Percentiles rank a stretch among this genome's conserved stretches.
Evolutionary conservation across 2,888 invertebrate genomes (phyloP).

Genomic region (Nysson spinosus): DNA sequence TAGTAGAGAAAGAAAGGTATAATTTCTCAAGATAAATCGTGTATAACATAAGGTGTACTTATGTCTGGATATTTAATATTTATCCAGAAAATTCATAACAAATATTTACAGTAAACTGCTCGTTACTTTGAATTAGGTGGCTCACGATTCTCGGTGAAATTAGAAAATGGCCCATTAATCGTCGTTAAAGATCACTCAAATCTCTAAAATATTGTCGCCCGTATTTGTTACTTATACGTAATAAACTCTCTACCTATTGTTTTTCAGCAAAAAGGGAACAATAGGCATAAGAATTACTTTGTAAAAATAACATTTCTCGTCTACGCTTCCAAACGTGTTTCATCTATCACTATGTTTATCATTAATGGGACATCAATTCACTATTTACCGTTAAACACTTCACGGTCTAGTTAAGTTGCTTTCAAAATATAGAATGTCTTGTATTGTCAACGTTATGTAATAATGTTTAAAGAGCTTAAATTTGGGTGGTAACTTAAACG

Average conservation of each 20-base stretch:
- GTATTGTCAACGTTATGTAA: constrained; percentile 54
- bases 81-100: constrained; percentile 28
- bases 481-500: constrained; percentile 37
- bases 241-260: neutral
- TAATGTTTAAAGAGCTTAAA: constrained; percentile 32
- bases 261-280: constrained; percentile 4
- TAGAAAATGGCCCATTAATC: constrained; percentile 30
- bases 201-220: constrained; percentile 21
- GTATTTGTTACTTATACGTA: constrained; percentile 20
- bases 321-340: constrained; percentile 38
- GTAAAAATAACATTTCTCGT: constrained; percentile 42
- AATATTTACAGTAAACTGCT: constrained; percentile 30
- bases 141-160: constrained; percentile 31
- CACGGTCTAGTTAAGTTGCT: constrained; percentile 26
- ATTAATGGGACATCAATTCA: constrained; percentile 29
- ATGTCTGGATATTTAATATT: constrained; percentile 17
- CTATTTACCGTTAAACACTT: constrained; percentile 35
- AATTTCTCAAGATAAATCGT: constrained; percentile 37
- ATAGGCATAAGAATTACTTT: constrained; percentile 28
- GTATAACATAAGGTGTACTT: constrained; percentile 40
- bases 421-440: constrained; percentile 35
- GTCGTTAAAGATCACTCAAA: constrained; percentile 39
- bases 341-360: constrained; percentile 15
- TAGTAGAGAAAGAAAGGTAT: constrained; percentile 1
- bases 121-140: constrained; percentile 19